These are phyloP conservation scores for Bombycilla garrulus DNA, from an alignment of 2,113 vertebrate genomes.

Conservation along the genomic window DNA sequence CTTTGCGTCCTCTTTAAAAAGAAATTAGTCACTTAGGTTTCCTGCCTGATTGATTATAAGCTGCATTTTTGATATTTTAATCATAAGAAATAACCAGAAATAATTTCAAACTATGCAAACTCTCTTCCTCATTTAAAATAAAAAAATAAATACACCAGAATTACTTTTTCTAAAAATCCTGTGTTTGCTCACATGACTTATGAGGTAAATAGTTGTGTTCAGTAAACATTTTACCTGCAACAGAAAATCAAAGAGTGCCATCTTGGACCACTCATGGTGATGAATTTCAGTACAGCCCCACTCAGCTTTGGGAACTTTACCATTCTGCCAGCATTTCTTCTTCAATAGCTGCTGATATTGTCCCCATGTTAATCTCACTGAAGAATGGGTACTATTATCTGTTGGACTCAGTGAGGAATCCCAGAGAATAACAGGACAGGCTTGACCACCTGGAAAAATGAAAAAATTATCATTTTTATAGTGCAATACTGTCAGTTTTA, in stretches of 20 bases:
- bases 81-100: not conserved
- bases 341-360: constrained; percentile 85
- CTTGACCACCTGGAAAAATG: constrained; percentile 75
- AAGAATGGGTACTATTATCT: constrained; percentile 74
- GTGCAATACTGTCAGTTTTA: not conserved
- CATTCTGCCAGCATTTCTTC: constrained; percentile 88
- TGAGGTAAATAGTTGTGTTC: not conserved
- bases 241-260: constrained; percentile 94
- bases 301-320: constrained; percentile 80
- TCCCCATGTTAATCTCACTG: constrained; percentile 84
- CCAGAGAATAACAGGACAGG: constrained; percentile 86
- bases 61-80: not conserved
- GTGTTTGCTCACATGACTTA: not conserved
- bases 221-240: constrained; percentile 83
- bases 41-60: not conserved
- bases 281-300: constrained; percentile 85
- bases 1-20: not conserved
- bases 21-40: not conserved
- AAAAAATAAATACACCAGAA: not conserved
- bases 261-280: constrained; percentile 92
- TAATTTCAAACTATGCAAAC: not conserved
- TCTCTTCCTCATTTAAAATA: not conserved
- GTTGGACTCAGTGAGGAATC: constrained; percentile 80
- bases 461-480: not conserved
- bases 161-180: not conserved